Conservation (phyloP, 2,888 invertebrate genomes). For the Odontocerum albicorne region DNA sequence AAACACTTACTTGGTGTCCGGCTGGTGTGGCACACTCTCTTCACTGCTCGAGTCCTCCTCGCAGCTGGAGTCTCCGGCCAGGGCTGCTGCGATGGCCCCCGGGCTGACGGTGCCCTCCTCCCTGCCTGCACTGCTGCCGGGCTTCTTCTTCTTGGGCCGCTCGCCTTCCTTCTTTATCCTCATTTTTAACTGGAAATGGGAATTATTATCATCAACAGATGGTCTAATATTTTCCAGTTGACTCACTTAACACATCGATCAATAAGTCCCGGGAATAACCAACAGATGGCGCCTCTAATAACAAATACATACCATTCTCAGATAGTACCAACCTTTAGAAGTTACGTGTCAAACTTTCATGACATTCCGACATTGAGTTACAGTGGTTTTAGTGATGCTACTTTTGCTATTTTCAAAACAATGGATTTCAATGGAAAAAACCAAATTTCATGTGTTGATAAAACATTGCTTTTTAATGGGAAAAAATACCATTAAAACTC, state of each 20-base stretch:
- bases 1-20: slow-evolving; percentile 37
- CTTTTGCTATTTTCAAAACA: no score
- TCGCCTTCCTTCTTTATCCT: slow-evolving; percentile 36
- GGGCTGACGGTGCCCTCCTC: slow-evolving; percentile 38
- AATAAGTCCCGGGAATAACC: no score
- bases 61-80: slow-evolving; percentile 27
- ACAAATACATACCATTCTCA: no score
- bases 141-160: slow-evolving; percentile 36
- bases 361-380: no score
- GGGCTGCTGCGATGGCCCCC: slow-evolving; percentile 32
- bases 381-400: no score
- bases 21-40: slow-evolving; percentile 38
- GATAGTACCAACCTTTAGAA: no score
- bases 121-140: slow-evolving; percentile 39
- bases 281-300: no score
- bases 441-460: no score
- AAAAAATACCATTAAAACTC: no score
- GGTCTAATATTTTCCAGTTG: background rate
- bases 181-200: slow-evolving; percentile 28
- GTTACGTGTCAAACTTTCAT: no score
- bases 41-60: slow-evolving; percentile 39
- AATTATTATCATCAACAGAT: background rate
- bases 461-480: no score
- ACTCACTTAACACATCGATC: background rate
- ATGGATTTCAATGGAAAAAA: no score